phyloP scores from a whole-genome alignment of 2,113 vertebrate species.

The Macquaria ambigua region DNA sequence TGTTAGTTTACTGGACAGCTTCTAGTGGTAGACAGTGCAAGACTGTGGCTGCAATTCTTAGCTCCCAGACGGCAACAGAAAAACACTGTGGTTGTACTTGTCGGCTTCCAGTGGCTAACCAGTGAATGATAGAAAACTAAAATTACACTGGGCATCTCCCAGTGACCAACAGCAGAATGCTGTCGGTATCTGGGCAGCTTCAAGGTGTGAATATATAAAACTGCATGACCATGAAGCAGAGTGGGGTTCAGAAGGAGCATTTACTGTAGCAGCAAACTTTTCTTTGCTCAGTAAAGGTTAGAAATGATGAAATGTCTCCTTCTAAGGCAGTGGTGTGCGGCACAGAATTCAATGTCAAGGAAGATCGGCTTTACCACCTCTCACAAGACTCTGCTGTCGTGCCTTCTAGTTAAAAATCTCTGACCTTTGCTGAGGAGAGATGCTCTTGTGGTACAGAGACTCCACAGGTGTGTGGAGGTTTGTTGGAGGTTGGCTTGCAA shows the following conservation, averaged over 20 bases:
- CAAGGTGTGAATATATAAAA: not conserved
- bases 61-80: not conserved
- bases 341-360: not conserved
- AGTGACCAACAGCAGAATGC: not conserved
- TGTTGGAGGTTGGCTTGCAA: not conserved
- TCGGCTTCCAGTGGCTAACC: conserved; percentile 10
- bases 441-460: not conserved
- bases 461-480: not conserved
- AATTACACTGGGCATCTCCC: not conserved
- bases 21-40: not conserved
- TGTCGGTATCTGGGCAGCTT: not conserved
- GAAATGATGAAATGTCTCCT: not conserved
- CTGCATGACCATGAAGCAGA: not conserved
- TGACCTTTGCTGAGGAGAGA: conserved; percentile 4
- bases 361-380: not conserved
- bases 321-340: not conserved
- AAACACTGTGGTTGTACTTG: not conserved
- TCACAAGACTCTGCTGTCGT: not conserved
- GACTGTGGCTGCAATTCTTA: not conserved
- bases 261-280: not conserved
- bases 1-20: not conserved
- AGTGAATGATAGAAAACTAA: not conserved
- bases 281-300: conserved; percentile 1
- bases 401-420: not conserved
- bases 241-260: not conserved